Percentiles rank a stretch among this genome's conserved stretches.
phyloP scores from a whole-genome alignment of 1,140 invertebrate species.

The Portunus trituberculatus region DNA sequence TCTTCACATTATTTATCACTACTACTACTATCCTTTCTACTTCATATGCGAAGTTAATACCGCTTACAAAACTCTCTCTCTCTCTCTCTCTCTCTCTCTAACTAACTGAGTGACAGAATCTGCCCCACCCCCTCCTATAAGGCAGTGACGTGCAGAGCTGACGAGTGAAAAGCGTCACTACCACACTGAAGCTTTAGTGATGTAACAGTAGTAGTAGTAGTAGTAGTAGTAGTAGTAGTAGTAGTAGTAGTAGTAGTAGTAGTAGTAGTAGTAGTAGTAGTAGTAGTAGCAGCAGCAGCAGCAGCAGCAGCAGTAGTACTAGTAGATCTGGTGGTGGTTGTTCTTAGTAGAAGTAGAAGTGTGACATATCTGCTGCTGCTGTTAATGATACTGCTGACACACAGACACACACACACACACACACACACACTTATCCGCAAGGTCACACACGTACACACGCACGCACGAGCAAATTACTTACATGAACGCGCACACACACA shows the following conservation, averaged over 20 bases:
- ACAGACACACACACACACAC: too few relatives aligned
- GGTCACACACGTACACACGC: constrained; percentile 45
- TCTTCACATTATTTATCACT: too few relatives aligned
- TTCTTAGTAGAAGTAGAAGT: not conserved
- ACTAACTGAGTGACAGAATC: too few relatives aligned
- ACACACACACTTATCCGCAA: constrained; percentile 8
- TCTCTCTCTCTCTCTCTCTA: not conserved
- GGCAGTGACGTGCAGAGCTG: too few relatives aligned
- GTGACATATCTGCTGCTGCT: not conserved
- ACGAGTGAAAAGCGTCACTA: too few relatives aligned
- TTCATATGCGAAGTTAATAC: not conserved
- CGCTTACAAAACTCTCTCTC: not conserved
- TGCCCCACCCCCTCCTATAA: not conserved
- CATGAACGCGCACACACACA: not conserved
- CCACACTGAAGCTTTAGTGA: too few relatives aligned
- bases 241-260: constrained; percentile 13
- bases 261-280: constrained; percentile 22
- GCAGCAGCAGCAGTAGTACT: not conserved
- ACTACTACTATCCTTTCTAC: not conserved
- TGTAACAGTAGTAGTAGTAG: not conserved
- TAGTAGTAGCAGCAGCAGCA: not conserved
- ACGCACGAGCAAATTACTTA: not conserved
- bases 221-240: constrained; percentile 23
- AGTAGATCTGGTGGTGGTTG: not conserved
- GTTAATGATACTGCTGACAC: not conserved